Evolutionary conservation across 2,113 vertebrate genomes (phyloP).

Genomic region (Actinemys pallida): DNA sequence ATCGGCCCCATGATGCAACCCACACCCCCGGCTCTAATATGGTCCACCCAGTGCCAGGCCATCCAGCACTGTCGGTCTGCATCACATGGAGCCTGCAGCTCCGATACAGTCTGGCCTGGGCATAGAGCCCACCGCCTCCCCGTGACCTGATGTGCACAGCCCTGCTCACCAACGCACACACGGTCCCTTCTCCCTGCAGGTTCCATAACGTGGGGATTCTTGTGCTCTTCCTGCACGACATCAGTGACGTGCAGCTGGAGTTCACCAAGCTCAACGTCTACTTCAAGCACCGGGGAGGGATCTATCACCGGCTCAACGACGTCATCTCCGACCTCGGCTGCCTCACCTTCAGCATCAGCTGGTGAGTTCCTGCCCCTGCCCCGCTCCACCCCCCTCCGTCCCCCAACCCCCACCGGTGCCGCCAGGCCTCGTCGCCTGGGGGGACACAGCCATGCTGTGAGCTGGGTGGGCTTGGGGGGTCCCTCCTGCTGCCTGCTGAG

Average conservation of each 20-base stretch:
- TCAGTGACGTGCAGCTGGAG: slow-evolving; percentile 93
- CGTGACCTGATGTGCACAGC: neutral
- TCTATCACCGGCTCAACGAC: slow-evolving; percentile 85
- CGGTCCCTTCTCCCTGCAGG: slow-evolving; percentile 59
- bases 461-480: neutral
- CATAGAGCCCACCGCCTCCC: neutral
- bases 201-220: slow-evolving; percentile 96
- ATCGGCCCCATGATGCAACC: rapidly evolving
- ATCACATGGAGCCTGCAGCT: neutral
- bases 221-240: slow-evolving; percentile 95
- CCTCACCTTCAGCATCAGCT: slow-evolving; percentile 90
- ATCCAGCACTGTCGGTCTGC: neutral
- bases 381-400: rapidly evolving
- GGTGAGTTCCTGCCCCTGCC: slow-evolving; percentile 76
- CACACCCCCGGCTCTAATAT: too few relatives aligned
- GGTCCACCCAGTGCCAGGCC: too few relatives aligned
- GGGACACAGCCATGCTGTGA: too few relatives aligned
- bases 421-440: rapidly evolving
- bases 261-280: slow-evolving; percentile 98
- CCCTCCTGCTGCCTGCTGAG: slow-evolving; percentile 45
- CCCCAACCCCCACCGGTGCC: neutral
- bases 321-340: slow-evolving; percentile 88
- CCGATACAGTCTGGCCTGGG: neutral
- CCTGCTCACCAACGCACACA: rapidly evolving
- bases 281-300: slow-evolving; percentile 90